Evolutionary conservation across 2,113 vertebrate species (phyloP).

Genomic region (Equus quagga): DNA sequence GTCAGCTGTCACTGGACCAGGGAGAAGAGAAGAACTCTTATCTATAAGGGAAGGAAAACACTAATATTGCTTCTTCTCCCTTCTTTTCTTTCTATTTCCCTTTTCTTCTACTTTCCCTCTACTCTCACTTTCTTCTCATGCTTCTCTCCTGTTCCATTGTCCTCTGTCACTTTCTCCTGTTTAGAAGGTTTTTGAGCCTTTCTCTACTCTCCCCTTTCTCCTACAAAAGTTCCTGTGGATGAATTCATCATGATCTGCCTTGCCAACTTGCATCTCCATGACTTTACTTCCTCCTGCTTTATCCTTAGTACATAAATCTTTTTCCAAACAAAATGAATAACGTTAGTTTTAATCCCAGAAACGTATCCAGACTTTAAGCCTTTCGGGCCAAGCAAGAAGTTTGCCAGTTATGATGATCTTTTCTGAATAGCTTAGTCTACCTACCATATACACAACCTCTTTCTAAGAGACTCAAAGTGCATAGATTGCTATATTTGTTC

Average conservation of each 20-base stretch:
- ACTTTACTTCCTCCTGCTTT: neutral
- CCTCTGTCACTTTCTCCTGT: neutral
- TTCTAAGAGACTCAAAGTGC: neutral
- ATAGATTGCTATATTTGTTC: neutral
- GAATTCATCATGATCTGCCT: neutral
- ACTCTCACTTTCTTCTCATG: too few species aligned
- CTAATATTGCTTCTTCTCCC: neutral
- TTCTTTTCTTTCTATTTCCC: neutral
- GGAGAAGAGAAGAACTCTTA: neutral
- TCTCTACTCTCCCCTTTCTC: too few species aligned
- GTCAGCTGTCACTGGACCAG: neutral
- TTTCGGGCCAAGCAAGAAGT: neutral
- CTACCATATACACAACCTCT: neutral
- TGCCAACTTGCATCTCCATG: neutral
- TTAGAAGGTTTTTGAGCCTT: neutral
- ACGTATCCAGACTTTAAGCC: neutral
- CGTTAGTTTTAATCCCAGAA: neutral
- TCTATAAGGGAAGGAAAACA: neutral
- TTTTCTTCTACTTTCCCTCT: neutral
- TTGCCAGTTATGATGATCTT: neutral
- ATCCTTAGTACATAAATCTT: neutral
- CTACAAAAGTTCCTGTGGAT: neutral
- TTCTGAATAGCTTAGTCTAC: neutral
- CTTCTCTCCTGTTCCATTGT: neutral
- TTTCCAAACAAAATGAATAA: neutral